A percentile compares a stretch with the other conserved stretches of the same genome.
Conservation (phyloP, 2,888 invertebrate species). For the Junonia oenone region DNA sequence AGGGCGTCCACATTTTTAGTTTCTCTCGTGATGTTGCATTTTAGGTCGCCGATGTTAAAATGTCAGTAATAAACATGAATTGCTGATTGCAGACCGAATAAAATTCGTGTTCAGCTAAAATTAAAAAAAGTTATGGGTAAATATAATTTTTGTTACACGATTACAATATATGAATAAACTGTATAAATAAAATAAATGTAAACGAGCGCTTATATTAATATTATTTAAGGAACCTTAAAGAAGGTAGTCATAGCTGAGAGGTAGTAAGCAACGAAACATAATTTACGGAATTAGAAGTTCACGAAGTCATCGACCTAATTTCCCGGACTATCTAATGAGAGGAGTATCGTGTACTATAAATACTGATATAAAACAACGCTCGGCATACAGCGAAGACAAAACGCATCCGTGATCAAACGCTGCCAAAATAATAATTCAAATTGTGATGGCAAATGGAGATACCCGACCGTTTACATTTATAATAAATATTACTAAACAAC, state of each 20-base stretch:
- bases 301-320: conserved; percentile 65
- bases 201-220: too few relatives aligned
- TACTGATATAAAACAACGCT: conserved; percentile 50
- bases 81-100: not conserved
- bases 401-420: conserved; percentile 60
- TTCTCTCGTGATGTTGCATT: conserved; percentile 15
- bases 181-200: too few relatives aligned
- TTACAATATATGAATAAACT: too few relatives aligned
- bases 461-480: conserved; percentile 41
- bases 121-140: not conserved
- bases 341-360: conserved; percentile 60
- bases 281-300: conserved; percentile 40
- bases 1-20: conserved; percentile 33
- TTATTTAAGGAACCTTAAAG: too few relatives aligned
- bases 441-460: conserved; percentile 36
- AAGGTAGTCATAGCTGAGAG: not conserved
- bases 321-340: conserved; percentile 55
- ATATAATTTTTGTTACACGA: too few relatives aligned
- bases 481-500: conserved; percentile 34
- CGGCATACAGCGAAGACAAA: conserved; percentile 54
- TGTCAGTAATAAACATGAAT: conserved; percentile 8
- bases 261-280: conserved; percentile 25
- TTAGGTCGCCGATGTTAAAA: conserved; percentile 25
- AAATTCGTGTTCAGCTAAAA: not conserved
- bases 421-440: conserved; percentile 65